Evolutionary conservation across 2,888 invertebrate genomes (phyloP).

Genomic region (Dolichopus griseipennis): DNA sequence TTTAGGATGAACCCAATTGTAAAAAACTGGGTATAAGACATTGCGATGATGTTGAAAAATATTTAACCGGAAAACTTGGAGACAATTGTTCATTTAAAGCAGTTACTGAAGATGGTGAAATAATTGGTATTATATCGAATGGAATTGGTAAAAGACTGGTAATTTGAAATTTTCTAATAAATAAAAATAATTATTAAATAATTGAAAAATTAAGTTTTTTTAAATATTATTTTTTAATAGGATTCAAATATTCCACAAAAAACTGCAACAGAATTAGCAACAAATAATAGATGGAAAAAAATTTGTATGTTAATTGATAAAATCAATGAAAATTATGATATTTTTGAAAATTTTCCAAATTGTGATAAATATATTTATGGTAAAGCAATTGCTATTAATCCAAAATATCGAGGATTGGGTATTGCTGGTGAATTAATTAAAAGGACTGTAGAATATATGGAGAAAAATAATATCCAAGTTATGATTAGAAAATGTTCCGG

Average conservation of each 20-base stretch:
- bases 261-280: too few relatives aligned
- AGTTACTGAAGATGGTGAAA: conserved; percentile 35
- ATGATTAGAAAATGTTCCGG: conserved; percentile 62
- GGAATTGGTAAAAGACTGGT: conserved; percentile 27
- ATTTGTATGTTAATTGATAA: conserved; percentile 40
- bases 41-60: conserved; percentile 43
- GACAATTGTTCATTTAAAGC: conserved; percentile 45
- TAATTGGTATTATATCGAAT: conserved; percentile 44
- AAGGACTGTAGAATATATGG: conserved; percentile 23
- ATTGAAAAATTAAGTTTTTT: too few relatives aligned
- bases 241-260: too few relatives aligned
- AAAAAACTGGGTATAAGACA: conserved; percentile 15
- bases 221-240: too few relatives aligned
- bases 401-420: conserved; percentile 23
- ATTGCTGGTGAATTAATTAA: conserved; percentile 17
- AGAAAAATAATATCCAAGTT: conserved; percentile 32
- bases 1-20: too few relatives aligned
- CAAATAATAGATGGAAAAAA: conserved; percentile 38
- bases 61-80: conserved; percentile 37
- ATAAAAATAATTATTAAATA: too few relatives aligned
- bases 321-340: conserved; percentile 38
- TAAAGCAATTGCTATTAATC: conserved; percentile 25
- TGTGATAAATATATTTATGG: conserved; percentile 23
- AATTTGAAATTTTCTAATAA: too few relatives aligned
- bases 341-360: conserved; percentile 35